These are phyloP conservation scores for Darevskia mixta DNA, from an alignment of 2,797 vertebrate species.

Conservation along the genomic window DNA sequence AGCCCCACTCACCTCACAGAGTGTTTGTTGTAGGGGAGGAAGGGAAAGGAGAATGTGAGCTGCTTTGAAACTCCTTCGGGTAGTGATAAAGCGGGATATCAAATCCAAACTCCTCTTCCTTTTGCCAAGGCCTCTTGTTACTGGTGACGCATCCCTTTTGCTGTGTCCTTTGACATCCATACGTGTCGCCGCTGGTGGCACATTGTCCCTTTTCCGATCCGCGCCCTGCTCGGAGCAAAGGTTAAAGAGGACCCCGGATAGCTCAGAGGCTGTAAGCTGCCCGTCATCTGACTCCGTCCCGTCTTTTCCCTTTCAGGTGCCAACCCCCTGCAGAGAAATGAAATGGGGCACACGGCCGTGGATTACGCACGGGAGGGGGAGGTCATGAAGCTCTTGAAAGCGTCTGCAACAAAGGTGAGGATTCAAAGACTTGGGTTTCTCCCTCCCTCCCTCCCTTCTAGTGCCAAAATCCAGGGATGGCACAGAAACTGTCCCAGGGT, in stretches of 20 bases:
- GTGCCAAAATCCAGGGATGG: too few species aligned
- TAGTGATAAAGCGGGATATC: too few species aligned
- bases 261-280: neutral
- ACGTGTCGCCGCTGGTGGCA: fast-evolving
- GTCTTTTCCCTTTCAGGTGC: constrained; percentile 85
- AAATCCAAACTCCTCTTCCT: too few species aligned
- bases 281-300: neutral
- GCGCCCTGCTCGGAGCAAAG: neutral
- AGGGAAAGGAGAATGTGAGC: too few species aligned
- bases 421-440: fast-evolving
- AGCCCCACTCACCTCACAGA: too few species aligned
- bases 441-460: neutral
- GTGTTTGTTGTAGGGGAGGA: too few species aligned
- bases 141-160: constrained; percentile 21
- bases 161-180: fast-evolving
- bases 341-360: constrained; percentile 89
- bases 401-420: constrained; percentile 88
- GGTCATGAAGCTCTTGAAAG: constrained; percentile 83
- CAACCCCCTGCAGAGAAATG: constrained; percentile 90
- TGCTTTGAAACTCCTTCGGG: too few species aligned
- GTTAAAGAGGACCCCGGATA: neutral
- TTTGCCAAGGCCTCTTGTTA: neutral
- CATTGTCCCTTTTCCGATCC: constrained; percentile 10
- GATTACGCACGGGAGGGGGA: constrained; percentile 93
- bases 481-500: too few species aligned